phyloP scores from a whole-genome alignment of 2,888 invertebrate species.

The Epistrophella euchroma region DNA sequence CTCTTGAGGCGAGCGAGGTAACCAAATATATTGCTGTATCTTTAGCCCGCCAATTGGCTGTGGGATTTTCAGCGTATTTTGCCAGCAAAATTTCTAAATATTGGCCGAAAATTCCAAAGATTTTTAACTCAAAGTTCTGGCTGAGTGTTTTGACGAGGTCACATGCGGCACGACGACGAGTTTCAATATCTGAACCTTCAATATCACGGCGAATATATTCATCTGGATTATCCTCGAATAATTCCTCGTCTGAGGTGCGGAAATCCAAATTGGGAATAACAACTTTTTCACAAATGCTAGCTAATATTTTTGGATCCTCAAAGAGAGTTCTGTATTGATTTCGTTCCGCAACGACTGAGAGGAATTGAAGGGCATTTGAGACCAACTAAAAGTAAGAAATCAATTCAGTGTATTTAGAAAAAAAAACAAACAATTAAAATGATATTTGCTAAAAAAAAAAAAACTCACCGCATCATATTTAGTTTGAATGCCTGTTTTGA shows the following conservation, averaged over 20 bases:
- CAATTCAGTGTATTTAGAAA: neutral
- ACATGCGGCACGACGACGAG: slow-evolving; percentile 97
- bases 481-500: slow-evolving; percentile 92
- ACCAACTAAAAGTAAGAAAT: slow-evolving; percentile 88
- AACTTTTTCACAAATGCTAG: slow-evolving; percentile 98
- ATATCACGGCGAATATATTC: slow-evolving; percentile 98
- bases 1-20: slow-evolving; percentile 96
- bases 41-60: slow-evolving; percentile 94
- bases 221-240: slow-evolving; percentile 99
- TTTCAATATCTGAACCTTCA: slow-evolving; percentile 99
- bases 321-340: slow-evolving; percentile 94
- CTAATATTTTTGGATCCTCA: slow-evolving; percentile 93
- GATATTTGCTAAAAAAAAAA: neutral
- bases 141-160: slow-evolving; percentile 97
- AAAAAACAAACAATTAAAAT: neutral
- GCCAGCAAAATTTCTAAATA: slow-evolving; percentile 88
- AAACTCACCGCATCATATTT: slow-evolving; percentile 94
- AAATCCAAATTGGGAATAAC: slow-evolving; percentile 99
- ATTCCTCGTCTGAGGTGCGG: slow-evolving; percentile 96
- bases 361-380: slow-evolving; percentile 97
- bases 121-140: slow-evolving; percentile 93
- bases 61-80: slow-evolving; percentile 91
- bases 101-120: slow-evolving; percentile 94
- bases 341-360: slow-evolving; percentile 97
- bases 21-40: slow-evolving; percentile 98